phyloP scores from a whole-genome alignment of 23 tunicate species.

The Diplosoma virens region DNA sequence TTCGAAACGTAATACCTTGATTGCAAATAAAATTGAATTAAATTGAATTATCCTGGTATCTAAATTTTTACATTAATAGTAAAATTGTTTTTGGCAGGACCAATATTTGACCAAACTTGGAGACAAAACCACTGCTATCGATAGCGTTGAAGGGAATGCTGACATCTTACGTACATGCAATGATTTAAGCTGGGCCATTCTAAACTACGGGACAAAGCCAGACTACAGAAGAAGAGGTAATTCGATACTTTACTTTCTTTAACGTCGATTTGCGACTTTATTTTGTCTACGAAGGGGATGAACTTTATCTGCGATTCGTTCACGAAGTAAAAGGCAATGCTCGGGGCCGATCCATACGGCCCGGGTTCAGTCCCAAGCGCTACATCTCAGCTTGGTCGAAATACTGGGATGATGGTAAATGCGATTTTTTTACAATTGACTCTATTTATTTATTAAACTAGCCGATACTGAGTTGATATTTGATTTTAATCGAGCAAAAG shows the following conservation, averaged over 20 bases:
- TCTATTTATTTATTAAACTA: too few species aligned
- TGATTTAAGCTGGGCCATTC: conserved; percentile 81
- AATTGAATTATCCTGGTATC: too few species aligned
- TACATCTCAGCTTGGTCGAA: conserved; percentile 84
- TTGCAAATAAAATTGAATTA: too few species aligned
- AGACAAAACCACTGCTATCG: too few species aligned
- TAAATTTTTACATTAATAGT: too few species aligned
- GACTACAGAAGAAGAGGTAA: conserved; percentile 80
- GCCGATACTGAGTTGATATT: too few species aligned
- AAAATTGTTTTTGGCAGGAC: too few species aligned
- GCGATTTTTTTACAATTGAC: neutral
- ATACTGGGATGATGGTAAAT: conserved; percentile 72
- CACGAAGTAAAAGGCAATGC: conserved; percentile 48
- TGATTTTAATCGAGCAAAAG: too few species aligned
- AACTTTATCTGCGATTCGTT: conserved; percentile 64
- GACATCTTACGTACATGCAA: conserved; percentile 49
- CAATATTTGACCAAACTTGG: too few species aligned
- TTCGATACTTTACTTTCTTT: neutral
- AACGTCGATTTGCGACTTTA: neutral
- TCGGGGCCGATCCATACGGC: conserved; percentile 64
- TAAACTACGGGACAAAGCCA: conserved; percentile 71
- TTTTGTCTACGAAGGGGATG: conserved; percentile 42
- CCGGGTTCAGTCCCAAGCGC: conserved; percentile 89
- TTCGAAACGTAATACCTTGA: too few species aligned
- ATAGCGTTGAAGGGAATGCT: neutral